Percentiles rank a stretch among this genome's conserved stretches.
Conservation (phyloP, 1,140 invertebrate genomes). For the Episyrphus balteatus region DNA sequence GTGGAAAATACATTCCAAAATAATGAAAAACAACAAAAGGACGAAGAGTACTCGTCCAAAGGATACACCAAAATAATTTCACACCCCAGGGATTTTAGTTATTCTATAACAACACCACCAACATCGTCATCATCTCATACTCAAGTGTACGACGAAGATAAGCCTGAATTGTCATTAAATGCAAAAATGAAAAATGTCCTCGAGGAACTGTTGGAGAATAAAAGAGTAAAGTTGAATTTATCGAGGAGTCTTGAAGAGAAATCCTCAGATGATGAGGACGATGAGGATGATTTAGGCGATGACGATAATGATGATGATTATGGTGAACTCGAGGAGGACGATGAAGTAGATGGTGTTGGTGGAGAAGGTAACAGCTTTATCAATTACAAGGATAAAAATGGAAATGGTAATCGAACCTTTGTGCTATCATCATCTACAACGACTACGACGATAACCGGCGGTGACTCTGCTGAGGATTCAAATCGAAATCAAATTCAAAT, state of each 20-base stretch:
- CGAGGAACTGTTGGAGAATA: constrained; percentile 34
- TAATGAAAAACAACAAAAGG: constrained; percentile 1
- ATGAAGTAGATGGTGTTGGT: constrained; percentile 19
- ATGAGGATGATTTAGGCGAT: constrained; percentile 27
- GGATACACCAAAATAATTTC: too few relatives aligned
- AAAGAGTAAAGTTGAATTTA: constrained; percentile 37
- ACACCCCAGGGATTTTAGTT: too few relatives aligned
- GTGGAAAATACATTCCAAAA: constrained; percentile 1
- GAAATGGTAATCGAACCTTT: too few relatives aligned
- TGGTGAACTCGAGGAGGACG: constrained; percentile 12
- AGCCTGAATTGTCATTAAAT: constrained; percentile 32
- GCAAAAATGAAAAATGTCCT: constrained; percentile 38
- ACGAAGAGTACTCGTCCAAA: constrained; percentile 1
- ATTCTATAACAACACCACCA: too few relatives aligned
- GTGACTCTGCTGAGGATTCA: neutral
- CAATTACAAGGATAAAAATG: too few relatives aligned
- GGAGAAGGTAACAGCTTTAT: neutral
- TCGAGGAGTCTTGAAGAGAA: constrained; percentile 34
- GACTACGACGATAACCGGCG: neutral
- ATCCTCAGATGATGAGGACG: constrained; percentile 22
- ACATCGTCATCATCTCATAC: too few relatives aligned
- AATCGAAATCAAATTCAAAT: neutral
- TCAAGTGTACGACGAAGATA: neutral
- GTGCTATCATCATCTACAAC: neutral
- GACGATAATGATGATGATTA: constrained; percentile 20